phyloP scores from a whole-genome alignment of 2,113 vertebrate genomes.

The Phalacrocorax brasilianus region DNA sequence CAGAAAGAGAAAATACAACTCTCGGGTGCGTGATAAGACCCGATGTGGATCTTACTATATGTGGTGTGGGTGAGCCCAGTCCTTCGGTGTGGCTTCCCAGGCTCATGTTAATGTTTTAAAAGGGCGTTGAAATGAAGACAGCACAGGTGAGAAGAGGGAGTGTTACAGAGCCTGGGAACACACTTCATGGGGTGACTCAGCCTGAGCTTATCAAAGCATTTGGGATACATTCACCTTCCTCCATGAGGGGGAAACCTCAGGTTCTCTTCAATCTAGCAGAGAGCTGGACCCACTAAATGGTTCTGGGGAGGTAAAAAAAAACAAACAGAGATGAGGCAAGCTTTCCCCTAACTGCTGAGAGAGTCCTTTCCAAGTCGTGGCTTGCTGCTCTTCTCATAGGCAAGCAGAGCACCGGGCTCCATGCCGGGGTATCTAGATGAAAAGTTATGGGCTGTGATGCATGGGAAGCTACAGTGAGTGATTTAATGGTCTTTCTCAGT shows the following conservation, averaged over 20 bases:
- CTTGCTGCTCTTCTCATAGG: background rate
- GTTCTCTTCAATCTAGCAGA: background rate
- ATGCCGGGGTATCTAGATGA: background rate
- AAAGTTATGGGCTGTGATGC: background rate
- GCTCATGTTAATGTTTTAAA: background rate
- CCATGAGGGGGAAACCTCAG: background rate
- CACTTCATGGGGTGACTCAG: background rate
- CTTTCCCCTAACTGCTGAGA: background rate
- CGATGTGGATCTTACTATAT: rapidly evolving
- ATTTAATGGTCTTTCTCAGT: background rate
- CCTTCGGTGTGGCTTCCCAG: background rate
- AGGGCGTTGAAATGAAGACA: background rate
- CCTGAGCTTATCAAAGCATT: background rate
- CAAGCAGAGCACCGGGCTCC: background rate
- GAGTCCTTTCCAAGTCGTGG: background rate
- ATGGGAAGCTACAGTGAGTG: background rate
- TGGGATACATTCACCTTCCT: background rate
- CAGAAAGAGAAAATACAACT: background rate
- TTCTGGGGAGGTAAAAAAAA: background rate
- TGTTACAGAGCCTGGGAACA: background rate
- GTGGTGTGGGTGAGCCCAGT: background rate
- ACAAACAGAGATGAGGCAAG: background rate
- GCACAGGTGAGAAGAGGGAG: background rate
- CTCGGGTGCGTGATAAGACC: background rate
- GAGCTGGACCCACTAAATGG: background rate